Evolutionary conservation across 2,797 vertebrate genomes (phyloP).

Genomic region (Meriones psammophilus): DNA sequence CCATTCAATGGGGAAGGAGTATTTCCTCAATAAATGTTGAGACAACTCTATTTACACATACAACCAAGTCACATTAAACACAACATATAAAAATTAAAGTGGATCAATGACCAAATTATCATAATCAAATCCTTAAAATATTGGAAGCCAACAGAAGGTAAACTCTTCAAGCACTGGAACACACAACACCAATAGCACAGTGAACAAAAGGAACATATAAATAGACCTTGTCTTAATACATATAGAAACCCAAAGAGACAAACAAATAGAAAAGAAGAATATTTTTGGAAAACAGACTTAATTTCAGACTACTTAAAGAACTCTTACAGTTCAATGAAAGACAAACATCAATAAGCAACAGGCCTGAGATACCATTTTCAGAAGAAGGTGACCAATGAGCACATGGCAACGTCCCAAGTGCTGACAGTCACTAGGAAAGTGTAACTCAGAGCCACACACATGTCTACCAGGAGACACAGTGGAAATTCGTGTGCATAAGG

Average conservation of each 20-base stretch:
- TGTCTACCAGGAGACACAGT: background rate
- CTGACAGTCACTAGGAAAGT: conserved; percentile 16
- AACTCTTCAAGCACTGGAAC: conserved; percentile 7
- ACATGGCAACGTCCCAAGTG: conserved; percentile 8
- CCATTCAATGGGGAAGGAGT: background rate
- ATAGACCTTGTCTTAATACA: background rate
- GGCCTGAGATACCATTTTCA: background rate
- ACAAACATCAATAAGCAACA: background rate
- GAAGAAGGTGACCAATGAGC: background rate
- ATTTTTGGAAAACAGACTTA: conserved; percentile 52
- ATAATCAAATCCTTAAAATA: conserved; percentile 18
- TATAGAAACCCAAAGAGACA: background rate
- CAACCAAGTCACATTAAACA: background rate
- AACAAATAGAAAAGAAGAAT: background rate
- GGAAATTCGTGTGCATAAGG: background rate
- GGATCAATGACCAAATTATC: conserved; percentile 12
- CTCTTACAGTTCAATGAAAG: background rate
- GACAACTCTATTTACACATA: background rate
- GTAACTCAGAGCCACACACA: conserved; percentile 9
- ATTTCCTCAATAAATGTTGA: conserved; percentile 30
- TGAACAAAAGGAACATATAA: conserved; percentile 18
- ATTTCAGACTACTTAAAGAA: conserved; percentile 38
- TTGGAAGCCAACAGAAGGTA: background rate
- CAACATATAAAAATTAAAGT: background rate
- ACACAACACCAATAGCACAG: background rate